Percentiles rank a stretch among this genome's conserved stretches.
phyloP scores from a whole-genome alignment of 2,113 vertebrate species.

The Nerophis lumbriciformis region DNA sequence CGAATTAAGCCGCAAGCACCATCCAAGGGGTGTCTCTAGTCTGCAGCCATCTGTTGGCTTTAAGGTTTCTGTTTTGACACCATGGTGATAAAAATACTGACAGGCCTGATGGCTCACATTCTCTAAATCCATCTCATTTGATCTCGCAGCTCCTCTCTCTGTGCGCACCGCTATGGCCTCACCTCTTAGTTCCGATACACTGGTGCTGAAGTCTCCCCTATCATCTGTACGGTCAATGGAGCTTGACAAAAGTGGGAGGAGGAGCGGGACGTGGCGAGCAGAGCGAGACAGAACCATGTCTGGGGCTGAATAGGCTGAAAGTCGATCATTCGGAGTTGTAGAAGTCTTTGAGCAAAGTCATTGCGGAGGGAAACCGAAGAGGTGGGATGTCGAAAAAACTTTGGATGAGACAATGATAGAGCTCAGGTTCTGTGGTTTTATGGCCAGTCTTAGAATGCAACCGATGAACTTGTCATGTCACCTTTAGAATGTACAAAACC shows the following conservation, averaged over 20 bases:
- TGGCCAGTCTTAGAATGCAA: too few relatives aligned
- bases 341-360: conserved; percentile 64
- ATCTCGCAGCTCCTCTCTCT: conserved; percentile 27
- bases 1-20: conserved; percentile 11
- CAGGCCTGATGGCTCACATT: conserved; percentile 36
- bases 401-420: conserved; percentile 5
- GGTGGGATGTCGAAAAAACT: conserved; percentile 3
- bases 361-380: conserved; percentile 24
- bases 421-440: too few relatives aligned
- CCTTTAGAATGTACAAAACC: too few relatives aligned
- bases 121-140: conserved; percentile 38
- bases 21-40: conserved; percentile 37
- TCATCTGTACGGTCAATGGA: conserved; percentile 48
- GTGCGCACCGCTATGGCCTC: conserved; percentile 31
- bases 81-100: conserved; percentile 50
- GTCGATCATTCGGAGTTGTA: conserved; percentile 38
- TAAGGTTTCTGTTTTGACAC: conserved; percentile 49
- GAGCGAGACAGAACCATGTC: conserved; percentile 29
- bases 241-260: conserved; percentile 43
- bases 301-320: conserved; percentile 22
- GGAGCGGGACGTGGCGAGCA: conserved; percentile 30
- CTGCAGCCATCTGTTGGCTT: conserved; percentile 31
- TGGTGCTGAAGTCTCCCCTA: conserved; percentile 38
- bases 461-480: too few relatives aligned
- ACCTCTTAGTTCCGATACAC: conserved; percentile 46